Base-by-base conservation (phyloP, 2,888 invertebrate species). In the Blastobasis adustella region DNA sequence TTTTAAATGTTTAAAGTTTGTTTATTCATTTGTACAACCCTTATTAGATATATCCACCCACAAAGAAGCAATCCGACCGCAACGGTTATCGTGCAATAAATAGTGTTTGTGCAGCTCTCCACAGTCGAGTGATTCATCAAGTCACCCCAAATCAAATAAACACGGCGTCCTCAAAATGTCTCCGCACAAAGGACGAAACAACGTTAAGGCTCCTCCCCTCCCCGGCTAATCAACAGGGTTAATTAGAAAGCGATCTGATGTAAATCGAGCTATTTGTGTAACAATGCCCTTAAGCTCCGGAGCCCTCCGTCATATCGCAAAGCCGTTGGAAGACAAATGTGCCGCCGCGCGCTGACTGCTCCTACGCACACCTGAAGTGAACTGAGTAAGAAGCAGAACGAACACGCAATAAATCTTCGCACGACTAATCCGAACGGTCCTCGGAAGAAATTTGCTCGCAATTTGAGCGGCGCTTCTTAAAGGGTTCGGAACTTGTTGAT, bases 351-450 rank as follows among this genome's bases (percentile, higher is more conserved):
- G 23, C 23, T 23, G 23, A 23, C 23, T 23, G 23, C 23, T 39
- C 49, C 7, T 43, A 49, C 49, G 39, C 45, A 49, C n/a, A 51
- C 51, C 51, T 51, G 47, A 45, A 46, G 44, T 49, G 58, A 64
- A 69, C 69, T 69, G 69, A 23, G 23, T 23, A 23, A 23, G 23
- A 23, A 23, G 23, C 23, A 23, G 59, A 61, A 56, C 62, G 61
- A 57, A 61, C 61, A 61, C 54, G 56, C 60, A 59, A 78, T 79
- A 79, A 79, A 81, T 81, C 78, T 73, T 66, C 58, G 58, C 60
- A 61, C 60, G 65, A 60, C 69, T 76, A 75, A 78, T 76, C 76
- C 71, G 63, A 73, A 65, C 66, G 56, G 62, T 66, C 64, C 62
- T 63, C 55, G 59, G 57, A 67, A 69, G 67, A 70, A 73, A 71